These are phyloP conservation scores for Lanius collurio DNA, from an alignment of 2,113 vertebrate species.

Conservation along the genomic window DNA sequence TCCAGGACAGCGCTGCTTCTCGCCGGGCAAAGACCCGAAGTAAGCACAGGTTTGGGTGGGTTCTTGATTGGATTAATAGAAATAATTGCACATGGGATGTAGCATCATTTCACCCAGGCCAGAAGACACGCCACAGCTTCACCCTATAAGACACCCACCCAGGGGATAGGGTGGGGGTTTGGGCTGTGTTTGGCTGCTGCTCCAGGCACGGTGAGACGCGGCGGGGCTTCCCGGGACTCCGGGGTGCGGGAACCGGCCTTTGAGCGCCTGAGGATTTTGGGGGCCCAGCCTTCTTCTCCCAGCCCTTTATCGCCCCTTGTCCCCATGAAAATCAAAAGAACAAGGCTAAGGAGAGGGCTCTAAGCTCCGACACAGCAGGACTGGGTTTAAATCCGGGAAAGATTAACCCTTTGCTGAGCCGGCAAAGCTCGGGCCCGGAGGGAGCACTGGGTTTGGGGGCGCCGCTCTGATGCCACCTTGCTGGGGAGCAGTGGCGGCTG, in stretches of 20 bases:
- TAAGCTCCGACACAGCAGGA: constrained; percentile 64
- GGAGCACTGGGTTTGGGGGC: not conserved
- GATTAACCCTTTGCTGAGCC: constrained; percentile 56
- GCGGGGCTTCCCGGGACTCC: not conserved
- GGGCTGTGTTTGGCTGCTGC: not conserved
- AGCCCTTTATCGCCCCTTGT: not conserved
- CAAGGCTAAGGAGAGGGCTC: constrained; percentile 54
- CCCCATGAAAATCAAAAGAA: constrained; percentile 63
- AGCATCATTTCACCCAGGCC: not conserved
- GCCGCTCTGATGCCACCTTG: not conserved
- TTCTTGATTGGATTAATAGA: not conserved
- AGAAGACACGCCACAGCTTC: not conserved
- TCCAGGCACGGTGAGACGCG: not conserved
- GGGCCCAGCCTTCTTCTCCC: not conserved
- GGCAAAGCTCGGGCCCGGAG: not conserved
- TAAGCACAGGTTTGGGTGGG: not conserved
- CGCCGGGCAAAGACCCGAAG: not conserved
- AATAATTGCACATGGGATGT: not conserved
- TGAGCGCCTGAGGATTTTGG: not conserved
- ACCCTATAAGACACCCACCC: not conserved
- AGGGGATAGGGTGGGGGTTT: fast-evolving
- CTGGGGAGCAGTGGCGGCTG: not conserved
- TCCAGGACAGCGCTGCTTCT: not conserved
- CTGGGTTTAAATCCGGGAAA: constrained; percentile 55
- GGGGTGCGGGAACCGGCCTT: not conserved